A percentile compares a stretch with the other conserved stretches of the same genome.
These are phyloP conservation scores for Alfaro cultratus DNA, from an alignment of 2,797 vertebrate genomes.

Conservation along the genomic window DNA sequence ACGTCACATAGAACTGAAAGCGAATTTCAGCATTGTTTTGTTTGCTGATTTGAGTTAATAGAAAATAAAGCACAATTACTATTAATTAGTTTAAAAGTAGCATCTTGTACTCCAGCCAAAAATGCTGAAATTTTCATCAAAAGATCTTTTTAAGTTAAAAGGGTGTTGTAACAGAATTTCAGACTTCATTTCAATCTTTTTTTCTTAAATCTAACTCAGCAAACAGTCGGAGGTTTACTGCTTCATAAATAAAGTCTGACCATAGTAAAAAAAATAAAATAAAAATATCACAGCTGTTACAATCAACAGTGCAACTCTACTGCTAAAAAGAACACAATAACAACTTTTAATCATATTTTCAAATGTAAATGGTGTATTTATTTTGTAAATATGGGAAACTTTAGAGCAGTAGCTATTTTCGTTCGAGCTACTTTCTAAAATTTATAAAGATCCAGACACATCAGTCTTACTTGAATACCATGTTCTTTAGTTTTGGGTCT, in stretches of 20 bases:
- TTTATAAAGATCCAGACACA: neutral
- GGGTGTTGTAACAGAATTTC: neutral
- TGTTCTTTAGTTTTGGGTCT: neutral
- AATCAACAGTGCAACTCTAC: neutral
- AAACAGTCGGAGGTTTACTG: neutral
- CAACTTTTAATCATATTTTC: neutral
- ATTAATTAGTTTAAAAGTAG: too few species aligned
- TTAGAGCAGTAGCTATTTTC: neutral
- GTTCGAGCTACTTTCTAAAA: neutral
- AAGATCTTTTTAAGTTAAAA: neutral
- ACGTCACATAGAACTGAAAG: too few species aligned
- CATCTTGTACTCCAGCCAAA: neutral
- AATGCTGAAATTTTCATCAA: neutral
- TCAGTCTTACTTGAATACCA: neutral
- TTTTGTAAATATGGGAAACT: neutral
- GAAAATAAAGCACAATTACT: too few species aligned
- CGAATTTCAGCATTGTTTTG: too few species aligned
- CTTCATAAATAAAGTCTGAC: neutral
- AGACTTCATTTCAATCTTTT: neutral
- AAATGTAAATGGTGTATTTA: neutral
- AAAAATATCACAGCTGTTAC: neutral
- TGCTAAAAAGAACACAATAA: neutral
- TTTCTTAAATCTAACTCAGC: neutral
- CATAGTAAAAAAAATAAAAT: neutral
- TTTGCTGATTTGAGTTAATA: too few species aligned